Percentiles rank a stretch among this genome's conserved stretches.
These are phyloP conservation scores for Chaenodraco wilsoni DNA, from an alignment of 2,797 vertebrate genomes.

Conservation along the genomic window DNA sequence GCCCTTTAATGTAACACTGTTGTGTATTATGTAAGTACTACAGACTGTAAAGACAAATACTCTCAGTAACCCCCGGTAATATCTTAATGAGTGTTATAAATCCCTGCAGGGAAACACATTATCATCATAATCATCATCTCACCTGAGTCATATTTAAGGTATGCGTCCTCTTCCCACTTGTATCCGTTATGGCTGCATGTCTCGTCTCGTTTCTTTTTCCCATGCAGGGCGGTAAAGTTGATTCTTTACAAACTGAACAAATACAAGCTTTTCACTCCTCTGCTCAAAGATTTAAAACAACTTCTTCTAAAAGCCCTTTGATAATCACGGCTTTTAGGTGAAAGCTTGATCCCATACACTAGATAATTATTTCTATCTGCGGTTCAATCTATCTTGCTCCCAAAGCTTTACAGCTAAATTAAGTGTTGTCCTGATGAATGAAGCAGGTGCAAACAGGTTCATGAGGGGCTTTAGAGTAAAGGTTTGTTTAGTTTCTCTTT, in stretches of 20 bases:
- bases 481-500: not conserved
- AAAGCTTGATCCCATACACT: not conserved
- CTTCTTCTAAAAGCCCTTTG: constrained; percentile 27
- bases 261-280: constrained; percentile 20
- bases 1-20: constrained; percentile 11
- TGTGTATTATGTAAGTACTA: constrained; percentile 5
- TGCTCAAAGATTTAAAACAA: constrained; percentile 6
- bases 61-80: not conserved
- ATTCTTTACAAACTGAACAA: constrained; percentile 22
- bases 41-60: not conserved
- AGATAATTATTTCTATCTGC: not conserved
- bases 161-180: constrained; percentile 14
- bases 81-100: not conserved
- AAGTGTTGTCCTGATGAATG: not conserved
- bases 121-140: constrained; percentile 24
- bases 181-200: not conserved
- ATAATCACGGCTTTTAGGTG: constrained; percentile 15
- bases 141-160: constrained; percentile 30
- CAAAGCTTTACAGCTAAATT: not conserved
- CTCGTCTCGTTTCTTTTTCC: constrained; percentile 43
- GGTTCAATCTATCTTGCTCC: not conserved
- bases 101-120: constrained; percentile 21
- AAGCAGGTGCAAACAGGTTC: constrained; percentile 30
- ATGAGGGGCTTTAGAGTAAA: not conserved
- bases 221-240: not conserved